These are phyloP conservation scores for Eupithecia dodoneata DNA, from an alignment of 2,888 invertebrate species.

Conservation along the genomic window DNA sequence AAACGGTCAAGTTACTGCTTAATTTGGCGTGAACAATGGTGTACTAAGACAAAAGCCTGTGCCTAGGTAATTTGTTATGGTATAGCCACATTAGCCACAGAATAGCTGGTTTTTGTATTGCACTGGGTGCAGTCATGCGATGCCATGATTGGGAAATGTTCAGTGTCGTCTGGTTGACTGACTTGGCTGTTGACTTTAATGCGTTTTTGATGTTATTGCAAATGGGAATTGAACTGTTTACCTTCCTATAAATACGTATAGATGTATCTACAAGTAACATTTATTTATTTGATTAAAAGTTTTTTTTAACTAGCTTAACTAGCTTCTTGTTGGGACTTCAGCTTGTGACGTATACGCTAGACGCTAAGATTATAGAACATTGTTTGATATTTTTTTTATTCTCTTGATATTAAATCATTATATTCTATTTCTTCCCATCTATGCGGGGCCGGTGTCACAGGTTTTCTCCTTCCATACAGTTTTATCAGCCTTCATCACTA, in stretches of 20 bases:
- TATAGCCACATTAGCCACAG: slow-evolving; percentile 33
- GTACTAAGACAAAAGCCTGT: slow-evolving; percentile 54
- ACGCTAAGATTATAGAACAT: too few species aligned
- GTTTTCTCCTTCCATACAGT: too few species aligned
- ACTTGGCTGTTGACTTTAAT: background rate
- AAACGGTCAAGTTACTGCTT: slow-evolving; percentile 47
- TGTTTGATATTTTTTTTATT: too few species aligned
- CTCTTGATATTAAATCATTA: too few species aligned
- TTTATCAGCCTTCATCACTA: too few species aligned
- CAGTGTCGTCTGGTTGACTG: background rate
- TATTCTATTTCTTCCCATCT: too few species aligned
- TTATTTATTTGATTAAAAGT: too few species aligned
- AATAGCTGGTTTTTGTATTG: slow-evolving; percentile 32
- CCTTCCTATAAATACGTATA: background rate
- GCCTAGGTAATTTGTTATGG: slow-evolving; percentile 49
- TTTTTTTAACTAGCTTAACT: too few species aligned
- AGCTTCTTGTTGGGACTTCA: too few species aligned
- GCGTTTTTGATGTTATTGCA: background rate
- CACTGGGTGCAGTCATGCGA: slow-evolving; percentile 46
- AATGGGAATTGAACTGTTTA: background rate
- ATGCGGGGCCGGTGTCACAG: too few species aligned
- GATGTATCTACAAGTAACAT: too few species aligned
- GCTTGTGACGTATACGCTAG: too few species aligned
- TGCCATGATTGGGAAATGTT: slow-evolving; percentile 23
- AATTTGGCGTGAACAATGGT: slow-evolving; percentile 54